Base-by-base conservation (phyloP, 2,888 invertebrate species). In the Ecdyonurus torrentis region DNA sequence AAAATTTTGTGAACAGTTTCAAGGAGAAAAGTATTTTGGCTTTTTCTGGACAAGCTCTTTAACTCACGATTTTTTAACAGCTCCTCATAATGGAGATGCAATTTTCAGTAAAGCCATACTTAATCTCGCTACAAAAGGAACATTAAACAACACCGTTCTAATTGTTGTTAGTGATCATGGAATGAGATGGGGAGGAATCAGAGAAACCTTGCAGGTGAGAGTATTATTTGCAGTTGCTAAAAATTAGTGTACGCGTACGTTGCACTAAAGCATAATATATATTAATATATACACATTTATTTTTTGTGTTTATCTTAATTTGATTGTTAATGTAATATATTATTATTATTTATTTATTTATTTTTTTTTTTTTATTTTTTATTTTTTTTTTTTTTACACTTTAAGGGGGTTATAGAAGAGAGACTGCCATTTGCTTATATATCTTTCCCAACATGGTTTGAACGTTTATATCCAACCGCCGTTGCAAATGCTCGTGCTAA, bases 91-190 rank as follows among this genome's bases (percentile, higher is more conserved):
- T 23, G 87, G 89, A 65, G 94, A 95, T 70, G 37, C 15, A 15
- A 37, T 37, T 5, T 37, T 10, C 37, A 37, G 37, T 15, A 76
- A 80, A 0, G 76, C 79, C 59, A 84, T 87, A 69, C 71, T 77
- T 66, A 69, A 74, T 1, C 81, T 88, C 70, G 74, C 93, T 61
- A 68, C 73, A 0, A 72, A 76, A 1, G 77, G 79, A 1, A 75
- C 81, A 62, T 75, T 90, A 62, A 81, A 87, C 61, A 79, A 83
- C 24, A 89, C 90, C 0, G 78, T 84, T 69, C 62, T 92, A 61
- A 73, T 91, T 10, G 71, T 81, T 58, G 78, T 93, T 77, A 93
- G 93, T 73, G 95, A 95, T 72, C 95, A 95, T 71, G 95, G 95
- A 0, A 84, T 92, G 64, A 78, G 94, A 65, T 93, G 89, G 85